Evolutionary conservation across 2,888 invertebrate species (phyloP), one percentile per base, ranked within the genome.

Genomic region (Hybos culiciformis): DNA sequence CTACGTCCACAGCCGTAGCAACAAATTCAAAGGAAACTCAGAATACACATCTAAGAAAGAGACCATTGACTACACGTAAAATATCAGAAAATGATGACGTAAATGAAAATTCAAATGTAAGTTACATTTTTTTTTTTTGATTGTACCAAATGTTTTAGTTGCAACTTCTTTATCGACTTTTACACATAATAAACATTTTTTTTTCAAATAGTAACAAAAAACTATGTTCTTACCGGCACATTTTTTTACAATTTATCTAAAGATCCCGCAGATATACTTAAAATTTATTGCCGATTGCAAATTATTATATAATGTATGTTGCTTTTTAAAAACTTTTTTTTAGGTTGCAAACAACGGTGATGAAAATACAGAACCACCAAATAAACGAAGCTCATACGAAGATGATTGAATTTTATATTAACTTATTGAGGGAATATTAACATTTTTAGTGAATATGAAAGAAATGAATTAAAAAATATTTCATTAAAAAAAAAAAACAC

Each of bases 21-120:
- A 34, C 45, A 24, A 44, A 21, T 42, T 46, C 52, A 42, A 20
- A 45, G 41, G 20, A 47, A 17, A 52, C 51, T 42, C 42, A 48
- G 48, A 44, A n/a, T n/a, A n/a, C n/a, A n/a, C n/a, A n/a, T n/a
- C n/a, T 43, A 47, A 46, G 39, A 34, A 41, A 44, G 41, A 31
- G 39, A 40, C 36, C 46, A 45, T 18, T 43, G 43, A 45, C 37
- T 43, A 24, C 44, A 49, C 36, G 50, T 7, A 36, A 21, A 36
- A 14, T 20, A n/a, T 36, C 36, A 14, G 21, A 36, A n/a, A 36
- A 21, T 20, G 21, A 20, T 19, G 36, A 19, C 20, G 20, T 20
- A n/a, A 36, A 36, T 20, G 20, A 36, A 20, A 14, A 36, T 19
- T 36, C 36, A 29, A 29, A 29, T 21, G 36, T 36, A 36, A 34